phyloP scores from a whole-genome alignment of 2,113 vertebrate species.

The Hoplias malabaricus region DNA sequence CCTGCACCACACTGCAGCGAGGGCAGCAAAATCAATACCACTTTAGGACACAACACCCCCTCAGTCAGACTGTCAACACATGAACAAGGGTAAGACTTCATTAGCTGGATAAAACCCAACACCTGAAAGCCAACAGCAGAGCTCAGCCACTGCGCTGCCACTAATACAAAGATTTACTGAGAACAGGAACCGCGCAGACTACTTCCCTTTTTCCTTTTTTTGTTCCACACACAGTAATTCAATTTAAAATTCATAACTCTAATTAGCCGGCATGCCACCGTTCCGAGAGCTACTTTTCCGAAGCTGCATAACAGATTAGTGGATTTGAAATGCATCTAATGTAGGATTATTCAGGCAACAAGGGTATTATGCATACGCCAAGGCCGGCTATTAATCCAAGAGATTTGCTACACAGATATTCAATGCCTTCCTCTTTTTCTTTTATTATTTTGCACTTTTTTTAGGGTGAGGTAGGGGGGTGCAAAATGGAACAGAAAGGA shows the following conservation, averaged over 20 bases:
- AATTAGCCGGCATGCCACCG: slow-evolving; percentile 37
- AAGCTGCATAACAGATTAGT: slow-evolving; percentile 42
- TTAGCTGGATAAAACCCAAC: slow-evolving; percentile 22
- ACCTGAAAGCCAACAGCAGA: background rate
- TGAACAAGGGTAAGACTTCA: slow-evolving; percentile 9
- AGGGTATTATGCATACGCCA: slow-evolving; percentile 27
- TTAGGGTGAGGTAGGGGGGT: too few relatives aligned
- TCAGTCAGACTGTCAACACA: slow-evolving; percentile 10
- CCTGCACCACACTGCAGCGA: background rate
- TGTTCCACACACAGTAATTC: slow-evolving; percentile 17
- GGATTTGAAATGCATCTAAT: slow-evolving; percentile 40
- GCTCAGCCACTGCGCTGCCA: background rate
- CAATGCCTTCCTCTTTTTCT: background rate
- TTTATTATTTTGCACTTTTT: too few relatives aligned
- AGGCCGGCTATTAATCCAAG: slow-evolving; percentile 35
- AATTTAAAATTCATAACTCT: slow-evolving; percentile 49
- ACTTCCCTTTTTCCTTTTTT: background rate
- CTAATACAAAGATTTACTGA: slow-evolving; percentile 11
- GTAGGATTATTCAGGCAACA: slow-evolving; percentile 46
- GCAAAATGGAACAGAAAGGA: slow-evolving; percentile 16
- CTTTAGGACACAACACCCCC: background rate
- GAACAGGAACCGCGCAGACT: background rate
- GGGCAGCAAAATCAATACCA: slow-evolving; percentile 28
- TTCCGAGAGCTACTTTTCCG: slow-evolving; percentile 13
- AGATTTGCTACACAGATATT: slow-evolving; percentile 18